Conservation (phyloP, 2,888 invertebrate species). For the Tiliacea citrago region DNA sequence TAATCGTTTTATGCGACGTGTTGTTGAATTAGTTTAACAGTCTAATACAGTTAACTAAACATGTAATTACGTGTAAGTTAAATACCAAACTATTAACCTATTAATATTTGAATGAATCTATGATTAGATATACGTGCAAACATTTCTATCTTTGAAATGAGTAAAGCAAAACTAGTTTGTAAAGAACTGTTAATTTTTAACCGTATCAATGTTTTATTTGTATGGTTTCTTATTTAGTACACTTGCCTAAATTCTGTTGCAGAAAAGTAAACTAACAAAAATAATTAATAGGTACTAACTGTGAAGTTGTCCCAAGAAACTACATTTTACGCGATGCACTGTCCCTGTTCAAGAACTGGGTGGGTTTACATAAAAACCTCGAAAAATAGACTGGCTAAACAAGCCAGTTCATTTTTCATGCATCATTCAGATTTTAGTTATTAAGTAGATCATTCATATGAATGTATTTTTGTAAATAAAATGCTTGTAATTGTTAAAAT, state of each 20-base stretch:
- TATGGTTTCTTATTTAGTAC: neutral
- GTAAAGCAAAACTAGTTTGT: neutral
- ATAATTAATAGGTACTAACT: too few species aligned
- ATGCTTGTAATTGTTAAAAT: neutral
- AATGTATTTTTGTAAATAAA: neutral
- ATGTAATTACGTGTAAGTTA: constrained; percentile 44
- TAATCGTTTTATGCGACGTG: constrained; percentile 81
- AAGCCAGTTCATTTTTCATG: too few species aligned
- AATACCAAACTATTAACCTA: constrained; percentile 38
- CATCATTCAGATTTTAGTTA: too few species aligned
- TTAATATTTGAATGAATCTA: constrained; percentile 23
- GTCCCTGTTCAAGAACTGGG: neutral
- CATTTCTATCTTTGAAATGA: constrained; percentile 6
- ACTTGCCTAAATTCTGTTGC: neutral
- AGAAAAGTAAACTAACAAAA: constrained; percentile 1
- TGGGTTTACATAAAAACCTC: neutral
- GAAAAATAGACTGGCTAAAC: neutral
- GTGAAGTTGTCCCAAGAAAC: neutral
- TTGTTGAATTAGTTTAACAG: constrained; percentile 77
- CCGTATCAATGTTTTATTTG: neutral
- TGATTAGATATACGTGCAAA: neutral
- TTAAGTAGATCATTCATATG: too few species aligned
- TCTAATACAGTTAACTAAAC: constrained; percentile 65
- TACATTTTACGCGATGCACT: neutral
- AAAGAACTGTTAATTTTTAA: neutral